phyloP scores from a whole-genome alignment of 2,888 invertebrate species.

The Himalopsyche anomala region DNA sequence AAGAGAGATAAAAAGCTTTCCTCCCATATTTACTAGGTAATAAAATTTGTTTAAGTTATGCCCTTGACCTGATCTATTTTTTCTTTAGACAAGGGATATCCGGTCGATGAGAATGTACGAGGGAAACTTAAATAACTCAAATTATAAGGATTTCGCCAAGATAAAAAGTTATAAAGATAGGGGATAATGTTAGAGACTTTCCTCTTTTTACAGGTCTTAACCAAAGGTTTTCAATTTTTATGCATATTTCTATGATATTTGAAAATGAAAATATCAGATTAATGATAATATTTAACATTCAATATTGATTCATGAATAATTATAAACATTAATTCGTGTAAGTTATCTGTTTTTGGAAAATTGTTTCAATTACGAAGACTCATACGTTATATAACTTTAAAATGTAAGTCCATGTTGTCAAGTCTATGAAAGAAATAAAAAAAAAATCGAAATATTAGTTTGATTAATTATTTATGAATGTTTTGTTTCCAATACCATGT shows the following conservation, averaged over 20 bases:
- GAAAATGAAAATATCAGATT: too few species aligned
- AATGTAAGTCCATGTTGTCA: too few species aligned
- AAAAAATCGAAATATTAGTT: too few species aligned
- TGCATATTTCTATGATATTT: neutral
- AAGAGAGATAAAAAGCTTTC: constrained; percentile 32
- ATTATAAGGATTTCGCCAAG: constrained; percentile 39
- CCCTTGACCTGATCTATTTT: constrained; percentile 32
- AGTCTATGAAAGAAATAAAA: too few species aligned
- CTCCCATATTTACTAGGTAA: constrained; percentile 14
- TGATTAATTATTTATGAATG: too few species aligned
- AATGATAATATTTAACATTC: too few species aligned
- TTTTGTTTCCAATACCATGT: too few species aligned
- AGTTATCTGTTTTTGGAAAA: too few species aligned
- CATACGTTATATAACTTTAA: too few species aligned
- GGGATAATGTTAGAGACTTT: constrained; percentile 38
- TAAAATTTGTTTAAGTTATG: constrained; percentile 36
- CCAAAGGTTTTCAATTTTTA: neutral
- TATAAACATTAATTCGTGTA: too few species aligned
- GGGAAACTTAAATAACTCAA: constrained; percentile 33
- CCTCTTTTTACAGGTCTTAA: constrained; percentile 18
- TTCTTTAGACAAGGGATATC: constrained; percentile 40
- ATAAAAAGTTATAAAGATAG: constrained; percentile 43
- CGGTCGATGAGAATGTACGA: constrained; percentile 34
- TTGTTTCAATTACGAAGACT: too few species aligned
- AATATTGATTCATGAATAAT: too few species aligned